Evolutionary conservation across 2,888 invertebrate genomes (phyloP).

Genomic region (Orchesella flavescens): DNA sequence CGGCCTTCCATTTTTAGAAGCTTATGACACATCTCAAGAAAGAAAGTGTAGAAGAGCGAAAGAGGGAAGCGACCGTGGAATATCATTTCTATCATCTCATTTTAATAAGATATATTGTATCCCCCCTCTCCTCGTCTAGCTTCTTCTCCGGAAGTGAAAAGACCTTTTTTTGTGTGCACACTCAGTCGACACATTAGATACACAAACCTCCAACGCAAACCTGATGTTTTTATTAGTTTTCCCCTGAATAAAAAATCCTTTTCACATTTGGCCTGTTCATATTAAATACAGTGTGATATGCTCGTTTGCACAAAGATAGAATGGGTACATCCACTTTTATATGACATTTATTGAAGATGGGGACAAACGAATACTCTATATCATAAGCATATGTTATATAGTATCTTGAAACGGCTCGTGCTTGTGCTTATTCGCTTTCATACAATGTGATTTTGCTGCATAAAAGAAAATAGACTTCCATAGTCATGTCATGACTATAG

Average conservation of each 20-base stretch:
- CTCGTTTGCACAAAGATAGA: too few relatives aligned
- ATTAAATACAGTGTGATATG: slow-evolving; percentile 39
- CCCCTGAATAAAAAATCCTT: slow-evolving; percentile 43
- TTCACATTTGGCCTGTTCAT: background rate
- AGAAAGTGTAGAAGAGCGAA: slow-evolving; percentile 10
- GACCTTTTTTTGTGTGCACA: slow-evolving; percentile 15
- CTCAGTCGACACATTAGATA: slow-evolving; percentile 12
- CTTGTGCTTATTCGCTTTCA: too few relatives aligned
- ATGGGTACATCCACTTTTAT: too few relatives aligned
- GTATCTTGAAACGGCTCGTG: too few relatives aligned
- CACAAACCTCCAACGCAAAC: slow-evolving; percentile 27
- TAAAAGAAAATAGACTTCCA: too few relatives aligned
- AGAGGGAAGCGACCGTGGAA: slow-evolving; percentile 14
- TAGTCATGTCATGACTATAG: too few relatives aligned
- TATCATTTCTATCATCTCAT: slow-evolving; percentile 48
- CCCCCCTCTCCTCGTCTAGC: slow-evolving; percentile 16
- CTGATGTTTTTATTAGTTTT: slow-evolving; percentile 57
- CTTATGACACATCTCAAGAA: slow-evolving; percentile 52
- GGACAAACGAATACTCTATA: too few relatives aligned
- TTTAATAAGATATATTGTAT: slow-evolving; percentile 52
- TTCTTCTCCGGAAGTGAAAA: slow-evolving; percentile 41
- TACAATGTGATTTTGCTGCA: too few relatives aligned
- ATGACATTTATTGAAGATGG: too few relatives aligned
- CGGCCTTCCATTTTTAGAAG: background rate
- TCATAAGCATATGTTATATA: too few relatives aligned